A percentile compares a stretch with the other conserved stretches of the same genome.
Evolutionary conservation across 2,888 invertebrate species (phyloP).

Genomic region (Aelia acuminata): DNA sequence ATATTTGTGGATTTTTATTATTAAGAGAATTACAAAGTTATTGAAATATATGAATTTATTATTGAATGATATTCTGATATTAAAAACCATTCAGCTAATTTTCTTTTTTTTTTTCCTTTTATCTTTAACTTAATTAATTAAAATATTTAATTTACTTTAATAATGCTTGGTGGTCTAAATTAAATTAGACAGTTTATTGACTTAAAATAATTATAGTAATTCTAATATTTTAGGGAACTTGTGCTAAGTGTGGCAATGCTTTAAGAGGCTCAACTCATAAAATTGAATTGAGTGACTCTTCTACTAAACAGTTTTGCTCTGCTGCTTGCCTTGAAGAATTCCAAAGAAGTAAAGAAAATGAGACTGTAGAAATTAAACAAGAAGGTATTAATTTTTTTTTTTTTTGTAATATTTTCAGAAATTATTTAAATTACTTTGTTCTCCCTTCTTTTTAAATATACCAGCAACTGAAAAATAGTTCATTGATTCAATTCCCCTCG

Average conservation of each 20-base stretch:
- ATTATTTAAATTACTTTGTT: too few relatives aligned
- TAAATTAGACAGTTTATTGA: too few relatives aligned
- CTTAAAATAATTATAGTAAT: neutral
- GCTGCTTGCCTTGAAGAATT: conserved; percentile 87
- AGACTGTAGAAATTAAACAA: conserved; percentile 57
- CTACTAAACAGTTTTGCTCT: conserved; percentile 87
- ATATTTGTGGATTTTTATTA: neutral
- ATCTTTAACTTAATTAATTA: neutral
- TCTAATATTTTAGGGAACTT: conserved; percentile 75
- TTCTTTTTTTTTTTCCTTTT: neutral
- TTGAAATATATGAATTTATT: too few relatives aligned
- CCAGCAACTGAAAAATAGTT: too few relatives aligned
- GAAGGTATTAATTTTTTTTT: conserved; percentile 36
- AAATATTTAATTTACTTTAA: too few relatives aligned
- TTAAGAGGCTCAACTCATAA: conserved; percentile 81
- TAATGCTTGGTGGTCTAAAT: too few relatives aligned
- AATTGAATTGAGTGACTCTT: conserved; percentile 72
- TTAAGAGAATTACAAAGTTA: neutral
- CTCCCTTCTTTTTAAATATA: too few relatives aligned
- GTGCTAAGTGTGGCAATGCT: conserved; percentile 89
- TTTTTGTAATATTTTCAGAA: neutral
- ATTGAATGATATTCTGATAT: too few relatives aligned
- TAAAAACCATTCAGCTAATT: neutral
- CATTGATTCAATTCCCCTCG: too few relatives aligned
- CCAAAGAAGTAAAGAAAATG: conserved; percentile 75